phyloP scores from a whole-genome alignment of 2,797 vertebrate genomes.

The Cossypha heuglini region DNA sequence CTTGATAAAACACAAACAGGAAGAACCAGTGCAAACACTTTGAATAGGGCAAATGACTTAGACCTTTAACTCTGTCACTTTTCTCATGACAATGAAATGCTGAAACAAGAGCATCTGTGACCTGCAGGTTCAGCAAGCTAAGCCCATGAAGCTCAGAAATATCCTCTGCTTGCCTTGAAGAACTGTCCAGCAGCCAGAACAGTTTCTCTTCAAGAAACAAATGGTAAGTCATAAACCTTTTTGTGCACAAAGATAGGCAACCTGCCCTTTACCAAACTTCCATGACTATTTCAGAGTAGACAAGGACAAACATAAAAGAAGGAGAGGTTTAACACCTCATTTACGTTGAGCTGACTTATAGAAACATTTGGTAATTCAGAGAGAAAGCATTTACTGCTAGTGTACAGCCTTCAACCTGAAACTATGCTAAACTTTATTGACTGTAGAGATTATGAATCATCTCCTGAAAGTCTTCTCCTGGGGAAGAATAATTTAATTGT shows the following conservation, averaged over 20 bases:
- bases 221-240: neutral
- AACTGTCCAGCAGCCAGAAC: neutral
- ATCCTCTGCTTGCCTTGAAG: neutral
- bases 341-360: neutral
- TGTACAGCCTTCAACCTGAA: neutral
- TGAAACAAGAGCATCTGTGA: neutral
- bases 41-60: neutral
- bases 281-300: neutral
- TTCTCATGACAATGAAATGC: neutral
- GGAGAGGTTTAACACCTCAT: neutral
- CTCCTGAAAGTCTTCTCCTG: neutral
- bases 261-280: neutral
- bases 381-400: neutral
- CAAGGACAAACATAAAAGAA: neutral
- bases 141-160: neutral
- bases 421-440: neutral
- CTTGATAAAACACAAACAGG: neutral
- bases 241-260: neutral
- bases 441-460: neutral
- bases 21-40: neutral
- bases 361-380: neutral
- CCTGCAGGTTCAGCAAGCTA: neutral
- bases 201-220: neutral
- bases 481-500: neutral
- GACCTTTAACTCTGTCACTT: neutral